Evolutionary conservation across 1,140 invertebrate species (phyloP), one percentile per base, ranked within the genome.

Genomic region (Nasonia longicornis): DNA sequence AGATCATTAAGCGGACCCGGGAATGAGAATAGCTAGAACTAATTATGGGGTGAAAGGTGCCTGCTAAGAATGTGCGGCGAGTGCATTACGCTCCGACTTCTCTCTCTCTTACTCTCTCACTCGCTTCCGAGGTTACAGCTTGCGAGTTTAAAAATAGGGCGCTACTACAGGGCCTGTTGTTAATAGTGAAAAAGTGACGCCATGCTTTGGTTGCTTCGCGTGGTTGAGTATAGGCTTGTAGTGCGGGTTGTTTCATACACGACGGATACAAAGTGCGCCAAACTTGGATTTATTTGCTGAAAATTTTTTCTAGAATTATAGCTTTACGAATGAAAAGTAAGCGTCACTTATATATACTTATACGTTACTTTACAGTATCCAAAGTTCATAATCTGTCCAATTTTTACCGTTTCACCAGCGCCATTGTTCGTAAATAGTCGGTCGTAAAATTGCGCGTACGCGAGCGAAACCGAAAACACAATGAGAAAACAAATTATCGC

Each of bases 61-160:
- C 64, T 58, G 64, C 35, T 58, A 52, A 80, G 69, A 67, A 69
- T 67, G 76, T 81, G 58, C 52, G 52, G 29, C 14, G 22, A 31
- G 63, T 48, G 71, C 71, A n/a, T 69, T 77, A 22, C 74, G 71
- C 48, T 29, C 14, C 35, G 48, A 45, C 74, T 31, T 45, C 20
- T 82, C 16, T 78, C 31, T 52, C 31, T 79, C 29, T 45, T 14
- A 79, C 16, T 78, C 31, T 52, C 31, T 79, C 29, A 45, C 63
- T 73, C 38, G 22, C 6, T 73, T 29, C 31, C 67, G 79, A 75
- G 84, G 84, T 87, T 86, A 82, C 85, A 85, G 84, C 85, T 63
- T 71, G 14, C 85, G 80, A 85, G 86, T 85, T 85, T 85, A 87
- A 76, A 82, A 81, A 74, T 73, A 82, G 67, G 81, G 74, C 38